Conservation (phyloP, 92 coral and sea anemone genomes). For the Micromussa lordhowensis region DNA sequence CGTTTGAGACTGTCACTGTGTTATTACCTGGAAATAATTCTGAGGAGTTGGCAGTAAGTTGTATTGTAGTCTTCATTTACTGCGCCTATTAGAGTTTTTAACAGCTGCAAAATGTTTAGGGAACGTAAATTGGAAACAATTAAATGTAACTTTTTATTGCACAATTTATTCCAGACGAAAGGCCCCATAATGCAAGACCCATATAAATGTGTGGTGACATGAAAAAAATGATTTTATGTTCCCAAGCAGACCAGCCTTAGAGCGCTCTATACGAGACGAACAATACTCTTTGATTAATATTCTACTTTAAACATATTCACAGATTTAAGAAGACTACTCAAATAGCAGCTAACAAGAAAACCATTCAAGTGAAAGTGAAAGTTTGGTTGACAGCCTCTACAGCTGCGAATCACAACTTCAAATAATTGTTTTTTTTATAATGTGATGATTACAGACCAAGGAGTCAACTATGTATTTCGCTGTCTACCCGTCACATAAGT, state of each 20-base stretch:
- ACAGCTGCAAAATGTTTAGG: too few species aligned
- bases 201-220: not conserved
- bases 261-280: not conserved
- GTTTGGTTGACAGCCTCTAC: not conserved
- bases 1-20: not conserved
- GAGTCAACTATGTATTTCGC: not conserved
- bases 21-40: not conserved
- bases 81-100: too few species aligned
- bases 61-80: too few species aligned
- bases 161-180: not conserved
- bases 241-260: not conserved
- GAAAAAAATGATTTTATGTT: not conserved
- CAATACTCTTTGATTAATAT: not conserved
- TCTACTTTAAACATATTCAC: not conserved
- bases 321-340: not conserved
- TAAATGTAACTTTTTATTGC: too few species aligned
- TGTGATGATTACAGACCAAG: not conserved
- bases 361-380: not conserved
- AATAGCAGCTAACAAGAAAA: not conserved
- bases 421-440: not conserved
- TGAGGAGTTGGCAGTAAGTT: too few species aligned
- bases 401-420: not conserved
- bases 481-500: not conserved
- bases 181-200: not conserved
- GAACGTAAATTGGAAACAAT: too few species aligned